A percentile compares a stretch with the other conserved stretches of the same genome.
These are phyloP conservation scores for Neodon shergylaensis DNA, from an alignment of 2,113 vertebrate genomes.

Conservation along the genomic window DNA sequence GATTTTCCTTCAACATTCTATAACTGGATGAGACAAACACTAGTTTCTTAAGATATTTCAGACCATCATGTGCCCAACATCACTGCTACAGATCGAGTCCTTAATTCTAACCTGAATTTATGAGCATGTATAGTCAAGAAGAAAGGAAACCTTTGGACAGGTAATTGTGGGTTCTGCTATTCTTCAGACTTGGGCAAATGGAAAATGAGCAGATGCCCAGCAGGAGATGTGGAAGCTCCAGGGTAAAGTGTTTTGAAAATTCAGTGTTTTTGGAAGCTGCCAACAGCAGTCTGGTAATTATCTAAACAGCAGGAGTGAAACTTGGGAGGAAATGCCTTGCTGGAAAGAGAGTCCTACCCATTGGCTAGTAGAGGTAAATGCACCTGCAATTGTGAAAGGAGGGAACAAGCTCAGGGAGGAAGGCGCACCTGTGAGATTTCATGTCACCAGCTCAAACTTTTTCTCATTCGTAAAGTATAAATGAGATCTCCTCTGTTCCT, in stretches of 20 bases:
- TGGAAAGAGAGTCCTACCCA: constrained; percentile 27
- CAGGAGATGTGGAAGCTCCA: constrained; percentile 3
- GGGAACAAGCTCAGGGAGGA: background rate
- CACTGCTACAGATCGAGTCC: constrained; percentile 56
- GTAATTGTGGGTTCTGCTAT: constrained; percentile 67
- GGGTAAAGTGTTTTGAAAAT: constrained; percentile 21
- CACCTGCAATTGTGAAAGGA: background rate
- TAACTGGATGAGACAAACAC: constrained; percentile 42
- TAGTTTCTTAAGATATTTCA: constrained; percentile 34
- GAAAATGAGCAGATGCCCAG: constrained; percentile 61
- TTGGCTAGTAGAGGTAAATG: background rate
- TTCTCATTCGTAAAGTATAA: background rate
- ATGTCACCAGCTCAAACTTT: background rate
- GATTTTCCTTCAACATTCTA: background rate
- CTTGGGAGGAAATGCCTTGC: background rate
- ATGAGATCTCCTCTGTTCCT: background rate
- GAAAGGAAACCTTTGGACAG: constrained; percentile 43
- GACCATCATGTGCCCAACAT: background rate
- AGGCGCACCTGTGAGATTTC: constrained; percentile 21
- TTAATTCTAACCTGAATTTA: constrained; percentile 60
- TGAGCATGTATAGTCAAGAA: constrained; percentile 31
- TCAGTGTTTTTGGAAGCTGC: constrained; percentile 59
- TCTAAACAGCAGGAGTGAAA: background rate
- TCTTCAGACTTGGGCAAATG: constrained; percentile 24
- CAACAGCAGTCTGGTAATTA: constrained; percentile 50